Evolutionary conservation across 2,797 vertebrate species (phyloP).

Genomic region (Hydrocynus forskahlii): DNA sequence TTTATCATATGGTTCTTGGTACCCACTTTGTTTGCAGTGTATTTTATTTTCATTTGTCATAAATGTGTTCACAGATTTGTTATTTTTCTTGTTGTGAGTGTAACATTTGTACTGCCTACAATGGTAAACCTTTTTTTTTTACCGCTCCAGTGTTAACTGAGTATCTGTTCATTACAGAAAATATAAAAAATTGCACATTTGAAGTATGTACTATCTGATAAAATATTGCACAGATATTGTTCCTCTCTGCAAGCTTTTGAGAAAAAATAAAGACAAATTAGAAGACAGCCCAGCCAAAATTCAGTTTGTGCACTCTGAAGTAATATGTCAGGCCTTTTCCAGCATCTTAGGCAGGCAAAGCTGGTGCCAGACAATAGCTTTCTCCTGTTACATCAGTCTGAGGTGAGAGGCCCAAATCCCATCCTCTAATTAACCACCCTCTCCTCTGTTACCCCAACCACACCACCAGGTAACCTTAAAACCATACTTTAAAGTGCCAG

Average conservation of each 20-base stretch:
- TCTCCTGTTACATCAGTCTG: slow-evolving; percentile 45
- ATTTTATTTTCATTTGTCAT: no score
- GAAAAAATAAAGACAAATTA: slow-evolving; percentile 21
- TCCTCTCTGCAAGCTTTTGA: neutral
- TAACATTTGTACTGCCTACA: no score
- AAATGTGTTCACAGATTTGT: no score
- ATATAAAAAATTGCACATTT: no score
- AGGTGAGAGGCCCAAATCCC: slow-evolving; percentile 23
- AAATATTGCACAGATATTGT: slow-evolving; percentile 1
- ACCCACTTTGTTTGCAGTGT: no score
- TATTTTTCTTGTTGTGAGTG: no score
- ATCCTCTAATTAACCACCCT: slow-evolving; percentile 29
- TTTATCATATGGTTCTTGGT: no score
- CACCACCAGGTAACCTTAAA: slow-evolving; percentile 21
- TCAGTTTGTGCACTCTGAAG: slow-evolving; percentile 46
- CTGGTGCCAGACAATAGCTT: slow-evolving; percentile 42
- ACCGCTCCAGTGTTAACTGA: no score
- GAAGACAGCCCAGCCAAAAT: slow-evolving; percentile 40
- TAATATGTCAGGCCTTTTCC: slow-evolving; percentile 53
- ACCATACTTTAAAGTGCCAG: neutral
- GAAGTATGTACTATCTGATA: neutral
- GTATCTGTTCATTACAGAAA: no score
- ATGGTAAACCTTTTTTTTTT: no score
- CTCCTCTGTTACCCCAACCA: slow-evolving; percentile 12
- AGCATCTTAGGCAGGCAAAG: slow-evolving; percentile 42